A percentile compares a stretch with the other conserved stretches of the same genome.
Evolutionary conservation across 2,888 invertebrate genomes (phyloP).

Genomic region (Erpobdella octoculata): DNA sequence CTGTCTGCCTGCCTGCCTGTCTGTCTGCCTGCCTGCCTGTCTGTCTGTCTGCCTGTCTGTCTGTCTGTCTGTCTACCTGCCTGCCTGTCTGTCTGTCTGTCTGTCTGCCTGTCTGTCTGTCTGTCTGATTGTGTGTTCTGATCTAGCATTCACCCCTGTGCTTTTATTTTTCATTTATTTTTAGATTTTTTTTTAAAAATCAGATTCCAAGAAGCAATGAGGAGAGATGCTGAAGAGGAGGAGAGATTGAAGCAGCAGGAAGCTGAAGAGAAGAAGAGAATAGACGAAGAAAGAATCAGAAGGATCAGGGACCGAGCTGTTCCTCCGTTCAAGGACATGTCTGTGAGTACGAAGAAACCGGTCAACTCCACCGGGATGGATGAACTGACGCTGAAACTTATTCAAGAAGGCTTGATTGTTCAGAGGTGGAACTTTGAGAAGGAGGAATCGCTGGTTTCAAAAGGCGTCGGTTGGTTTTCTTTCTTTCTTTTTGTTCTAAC

Average conservation of each 20-base stretch:
- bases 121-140: too few relatives aligned
- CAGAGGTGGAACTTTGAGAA: slow-evolving; percentile 28
- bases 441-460: slow-evolving; percentile 57
- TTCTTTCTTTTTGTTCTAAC: not conserved
- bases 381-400: slow-evolving; percentile 8
- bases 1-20: too few relatives aligned
- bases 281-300: slow-evolving; percentile 18
- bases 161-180: not conserved
- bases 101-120: too few relatives aligned
- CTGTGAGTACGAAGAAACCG: not conserved
- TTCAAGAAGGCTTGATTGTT: slow-evolving; percentile 28
- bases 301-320: slow-evolving; percentile 20
- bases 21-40: too few relatives aligned
- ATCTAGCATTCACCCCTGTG: too few relatives aligned
- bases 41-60: too few relatives aligned
- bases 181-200: not conserved
- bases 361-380: slow-evolving; percentile 11
- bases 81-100: too few relatives aligned
- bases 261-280: slow-evolving; percentile 2
- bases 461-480: slow-evolving; percentile 90
- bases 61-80: too few relatives aligned
- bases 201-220: slow-evolving; percentile 31
- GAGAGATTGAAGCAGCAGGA: slow-evolving; percentile 20
- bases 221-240: slow-evolving; percentile 34
- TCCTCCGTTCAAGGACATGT: slow-evolving; percentile 30